Percentiles rank a stretch among this genome's conserved stretches.
phyloP scores from a whole-genome alignment of 2,797 vertebrate species.

The Sebastes matsubarae region DNA sequence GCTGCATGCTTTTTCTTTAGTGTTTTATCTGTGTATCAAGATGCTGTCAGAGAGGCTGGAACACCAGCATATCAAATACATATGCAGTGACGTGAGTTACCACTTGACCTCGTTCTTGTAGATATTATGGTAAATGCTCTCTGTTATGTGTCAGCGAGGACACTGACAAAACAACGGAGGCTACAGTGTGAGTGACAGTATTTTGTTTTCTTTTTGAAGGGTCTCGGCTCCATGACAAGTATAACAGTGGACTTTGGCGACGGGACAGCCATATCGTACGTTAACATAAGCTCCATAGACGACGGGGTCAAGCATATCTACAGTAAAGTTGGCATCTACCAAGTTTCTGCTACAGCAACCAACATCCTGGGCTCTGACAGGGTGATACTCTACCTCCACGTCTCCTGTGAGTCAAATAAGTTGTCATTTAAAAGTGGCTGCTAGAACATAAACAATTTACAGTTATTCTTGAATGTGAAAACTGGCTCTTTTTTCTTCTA shows the following conservation, averaged over 20 bases:
- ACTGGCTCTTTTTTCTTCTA: background rate
- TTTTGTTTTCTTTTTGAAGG: constrained; percentile 76
- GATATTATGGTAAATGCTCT: constrained; percentile 37
- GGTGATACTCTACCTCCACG: constrained; percentile 89
- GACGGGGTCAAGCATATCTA: constrained; percentile 92
- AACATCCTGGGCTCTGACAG: constrained; percentile 86
- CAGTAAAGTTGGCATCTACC: constrained; percentile 91
- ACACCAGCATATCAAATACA: constrained; percentile 39
- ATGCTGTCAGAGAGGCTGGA: constrained; percentile 35
- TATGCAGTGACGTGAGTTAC: constrained; percentile 46
- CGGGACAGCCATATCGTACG: constrained; percentile 88
- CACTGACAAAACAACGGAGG: constrained; percentile 1
- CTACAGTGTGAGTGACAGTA: constrained; percentile 31
- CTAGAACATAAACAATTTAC: background rate
- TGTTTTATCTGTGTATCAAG: constrained; percentile 16
- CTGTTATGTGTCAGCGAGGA: constrained; percentile 29
- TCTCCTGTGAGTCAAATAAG: constrained; percentile 84
- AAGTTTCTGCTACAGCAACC: constrained; percentile 87
- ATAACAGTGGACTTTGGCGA: constrained; percentile 95
- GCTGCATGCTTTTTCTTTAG: constrained; percentile 20
- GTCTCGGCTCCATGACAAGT: constrained; percentile 89
- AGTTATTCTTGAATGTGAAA: background rate
- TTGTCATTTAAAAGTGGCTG: background rate
- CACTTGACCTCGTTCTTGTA: constrained; percentile 44
- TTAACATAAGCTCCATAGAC: constrained; percentile 92